Conservation (phyloP, 2,888 invertebrate species). For the Leptothorax acervorum region DNA sequence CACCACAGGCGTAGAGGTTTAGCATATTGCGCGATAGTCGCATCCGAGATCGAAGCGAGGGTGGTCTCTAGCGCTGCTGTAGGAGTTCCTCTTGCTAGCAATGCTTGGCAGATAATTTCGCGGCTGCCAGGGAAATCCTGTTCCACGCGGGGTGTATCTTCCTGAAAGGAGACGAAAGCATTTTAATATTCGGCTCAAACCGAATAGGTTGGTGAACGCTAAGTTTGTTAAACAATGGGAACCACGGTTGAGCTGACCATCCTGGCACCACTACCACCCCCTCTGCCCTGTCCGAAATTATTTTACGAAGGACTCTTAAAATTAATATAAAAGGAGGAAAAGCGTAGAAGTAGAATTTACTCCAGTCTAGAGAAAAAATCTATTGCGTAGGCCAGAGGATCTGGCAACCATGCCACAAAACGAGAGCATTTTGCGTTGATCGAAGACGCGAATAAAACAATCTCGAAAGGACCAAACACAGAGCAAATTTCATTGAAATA, state of each 20-base stretch:
- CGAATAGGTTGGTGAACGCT: neutral
- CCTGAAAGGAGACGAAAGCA: slow-evolving; percentile 3
- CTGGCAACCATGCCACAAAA: neutral
- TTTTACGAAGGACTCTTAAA: neutral
- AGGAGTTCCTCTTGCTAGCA: neutral
- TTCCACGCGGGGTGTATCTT: neutral
- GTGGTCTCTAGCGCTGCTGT: neutral
- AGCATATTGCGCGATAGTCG: neutral
- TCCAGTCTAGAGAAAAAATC: neutral
- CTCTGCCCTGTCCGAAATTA: neutral
- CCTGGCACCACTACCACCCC: neutral
- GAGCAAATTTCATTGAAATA: neutral
- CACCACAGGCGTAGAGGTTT: neutral
- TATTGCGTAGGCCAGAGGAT: neutral
- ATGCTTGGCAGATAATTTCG: neutral
- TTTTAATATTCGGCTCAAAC: neutral
- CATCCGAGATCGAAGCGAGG: neutral
- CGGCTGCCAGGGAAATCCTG: neutral
- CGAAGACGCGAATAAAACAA: slow-evolving; percentile 28
- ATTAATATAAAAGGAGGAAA: neutral
- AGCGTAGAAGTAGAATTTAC: neutral
- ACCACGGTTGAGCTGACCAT: neutral
- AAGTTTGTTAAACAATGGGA: neutral
- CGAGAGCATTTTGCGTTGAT: slow-evolving; percentile 1
- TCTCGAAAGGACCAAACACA: slow-evolving; percentile 2